Base-by-base conservation (phyloP, 1,140 invertebrate genomes). In the Trichomalopsis sarcophagae region DNA sequence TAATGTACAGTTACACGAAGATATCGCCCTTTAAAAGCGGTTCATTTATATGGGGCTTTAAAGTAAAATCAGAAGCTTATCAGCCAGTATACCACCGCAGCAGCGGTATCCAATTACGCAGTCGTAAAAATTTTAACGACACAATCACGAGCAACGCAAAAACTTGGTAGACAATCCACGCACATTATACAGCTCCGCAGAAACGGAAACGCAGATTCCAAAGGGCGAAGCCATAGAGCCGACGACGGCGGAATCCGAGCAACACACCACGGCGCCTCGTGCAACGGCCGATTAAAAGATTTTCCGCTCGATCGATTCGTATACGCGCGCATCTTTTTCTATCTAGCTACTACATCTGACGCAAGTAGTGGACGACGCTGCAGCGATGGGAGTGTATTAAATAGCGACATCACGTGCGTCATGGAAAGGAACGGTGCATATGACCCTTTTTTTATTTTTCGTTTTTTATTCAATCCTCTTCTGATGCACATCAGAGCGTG, bases 361-460 rank as follows among this genome's bases (percentile, higher is more conserved):
- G n/a, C 40, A 76, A 76, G n/a, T 66, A 17, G 9, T 44, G 3
- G 50, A 55, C 17, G 50, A 55, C 14, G 74, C 14, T 6, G 17
- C 17, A 0, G 40, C 13, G 74, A 13, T 9, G 33, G 30, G 33
- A 36, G 33, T 36, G 33, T 36, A 36, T 36, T 36, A 5, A 7
- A 9, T 14, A 33, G 13, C 3, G 14, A 44, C 36, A 71, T 66
- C 83, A 82, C 81, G 73, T 86, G 87, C 89, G 89, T 91, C 88
- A 91, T 89, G 87, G 89, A 89, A 89, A 90, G 74, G 55, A 88
- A 88, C 87, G 33, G 30, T 66, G 6, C 62, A 40, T 11, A 50
- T 21, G n/a, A 77, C 40, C 75, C 21, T 62, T 62, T 62, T 62
- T 62, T 62, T 36, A 36, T 36, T 36, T 36, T 36, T 36, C 33